Evolutionary conservation across 2,888 invertebrate species (phyloP).

Genomic region (Candidula unifasciata): DNA sequence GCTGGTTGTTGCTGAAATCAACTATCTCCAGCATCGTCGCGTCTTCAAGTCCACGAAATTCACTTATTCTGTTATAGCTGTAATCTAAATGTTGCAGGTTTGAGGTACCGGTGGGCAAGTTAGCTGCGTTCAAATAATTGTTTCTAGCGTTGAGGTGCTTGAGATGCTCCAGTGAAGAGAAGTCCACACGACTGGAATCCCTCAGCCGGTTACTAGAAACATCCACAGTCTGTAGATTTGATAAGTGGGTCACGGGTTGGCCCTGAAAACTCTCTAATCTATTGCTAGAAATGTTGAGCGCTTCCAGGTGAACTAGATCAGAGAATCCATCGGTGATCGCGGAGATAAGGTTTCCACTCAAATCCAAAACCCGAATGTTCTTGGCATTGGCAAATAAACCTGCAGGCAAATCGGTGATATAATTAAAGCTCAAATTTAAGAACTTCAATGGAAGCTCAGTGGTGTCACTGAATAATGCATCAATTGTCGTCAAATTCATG

Average conservation of each 20-base stretch:
- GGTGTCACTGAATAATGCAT: not conserved
- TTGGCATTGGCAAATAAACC: slow-evolving; percentile 58
- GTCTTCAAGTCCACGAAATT: not conserved
- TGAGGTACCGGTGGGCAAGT: slow-evolving; percentile 53
- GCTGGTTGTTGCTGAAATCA: slow-evolving; percentile 63
- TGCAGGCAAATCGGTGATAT: slow-evolving; percentile 51
- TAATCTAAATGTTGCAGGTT: slow-evolving; percentile 53
- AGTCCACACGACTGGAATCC: slow-evolving; percentile 49
- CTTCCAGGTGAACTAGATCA: slow-evolving; percentile 53
- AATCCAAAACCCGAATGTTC: slow-evolving; percentile 57
- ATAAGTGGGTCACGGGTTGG: slow-evolving; percentile 42
- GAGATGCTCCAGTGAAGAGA: slow-evolving; percentile 57
- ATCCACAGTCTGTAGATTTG: slow-evolving; percentile 52
- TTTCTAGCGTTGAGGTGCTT: slow-evolving; percentile 58
- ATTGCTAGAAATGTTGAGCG: slow-evolving; percentile 58
- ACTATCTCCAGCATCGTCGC: slow-evolving; percentile 41
- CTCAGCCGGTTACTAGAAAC: slow-evolving; percentile 52
- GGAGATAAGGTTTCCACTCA: slow-evolving; percentile 59
- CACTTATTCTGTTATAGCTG: slow-evolving; percentile 53
- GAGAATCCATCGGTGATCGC: slow-evolving; percentile 40
- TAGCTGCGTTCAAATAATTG: slow-evolving; percentile 56
- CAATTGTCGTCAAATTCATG: slow-evolving; percentile 23
- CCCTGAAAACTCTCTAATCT: slow-evolving; percentile 46
- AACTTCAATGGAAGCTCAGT: slow-evolving; percentile 18
- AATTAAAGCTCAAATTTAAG: slow-evolving; percentile 56